Evolutionary conservation across 2,797 vertebrate species (phyloP).

Genomic region (Cuculus canorus): DNA sequence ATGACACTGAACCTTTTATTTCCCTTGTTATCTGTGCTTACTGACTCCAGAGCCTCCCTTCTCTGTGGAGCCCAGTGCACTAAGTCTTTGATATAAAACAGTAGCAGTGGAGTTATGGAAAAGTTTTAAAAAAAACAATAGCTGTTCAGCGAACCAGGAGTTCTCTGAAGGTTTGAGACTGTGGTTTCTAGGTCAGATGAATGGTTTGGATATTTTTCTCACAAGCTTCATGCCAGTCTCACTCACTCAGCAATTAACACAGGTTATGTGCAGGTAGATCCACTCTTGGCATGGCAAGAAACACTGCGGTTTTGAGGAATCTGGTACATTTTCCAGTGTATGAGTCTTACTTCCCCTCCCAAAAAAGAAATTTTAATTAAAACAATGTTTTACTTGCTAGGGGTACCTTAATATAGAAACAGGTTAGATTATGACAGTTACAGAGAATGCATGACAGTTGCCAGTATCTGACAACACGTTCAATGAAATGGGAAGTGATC

Average conservation of each 20-base stretch:
- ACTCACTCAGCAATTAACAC: background rate
- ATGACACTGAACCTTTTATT: conserved; percentile 48
- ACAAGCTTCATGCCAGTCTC: background rate
- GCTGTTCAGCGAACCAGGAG: background rate
- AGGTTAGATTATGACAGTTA: background rate
- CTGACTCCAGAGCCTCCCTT: background rate
- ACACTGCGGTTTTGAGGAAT: background rate
- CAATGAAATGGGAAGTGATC: background rate
- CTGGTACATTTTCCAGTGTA: background rate
- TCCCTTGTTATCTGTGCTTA: conserved; percentile 31
- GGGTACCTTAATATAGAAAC: background rate
- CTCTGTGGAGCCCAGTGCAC: background rate
- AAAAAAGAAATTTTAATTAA: background rate
- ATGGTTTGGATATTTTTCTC: background rate
- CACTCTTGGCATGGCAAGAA: background rate
- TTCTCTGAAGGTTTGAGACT: background rate
- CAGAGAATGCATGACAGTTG: background rate
- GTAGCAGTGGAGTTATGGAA: background rate
- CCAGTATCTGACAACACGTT: background rate
- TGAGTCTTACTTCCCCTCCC: background rate
- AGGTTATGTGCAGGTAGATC: background rate
- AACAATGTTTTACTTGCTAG: background rate
- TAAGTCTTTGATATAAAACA: conserved; percentile 23
- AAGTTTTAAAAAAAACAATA: background rate
- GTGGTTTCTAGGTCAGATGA: background rate